A percentile compares a stretch with the other conserved stretches of the same genome.
phyloP scores from a whole-genome alignment of 2,888 invertebrate species.

The Carterocephalus palaemon region DNA sequence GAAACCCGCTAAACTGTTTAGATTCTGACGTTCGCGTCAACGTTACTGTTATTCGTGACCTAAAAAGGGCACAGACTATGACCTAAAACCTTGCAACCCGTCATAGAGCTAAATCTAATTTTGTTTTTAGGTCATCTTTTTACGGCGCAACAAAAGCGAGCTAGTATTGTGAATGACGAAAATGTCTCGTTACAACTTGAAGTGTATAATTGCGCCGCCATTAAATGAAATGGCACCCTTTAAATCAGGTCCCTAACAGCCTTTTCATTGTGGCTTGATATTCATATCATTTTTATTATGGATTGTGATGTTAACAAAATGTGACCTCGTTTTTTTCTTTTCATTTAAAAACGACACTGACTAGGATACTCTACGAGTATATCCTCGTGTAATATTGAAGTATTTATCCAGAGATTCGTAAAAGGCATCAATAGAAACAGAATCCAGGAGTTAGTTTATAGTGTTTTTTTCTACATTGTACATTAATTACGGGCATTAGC shows the following conservation, averaged over 20 bases:
- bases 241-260: constrained; percentile 19
- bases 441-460: too few species aligned
- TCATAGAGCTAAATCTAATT: constrained; percentile 19
- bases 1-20: too few species aligned
- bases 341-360: too few species aligned
- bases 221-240: constrained; percentile 23
- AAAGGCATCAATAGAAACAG: too few species aligned
- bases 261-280: constrained; percentile 18
- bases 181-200: constrained; percentile 19
- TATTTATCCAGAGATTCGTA: too few species aligned
- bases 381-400: too few species aligned
- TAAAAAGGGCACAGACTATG: constrained; percentile 16
- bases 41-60: constrained; percentile 13
- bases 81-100: constrained; percentile 20
- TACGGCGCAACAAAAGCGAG: constrained; percentile 19
- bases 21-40: too few species aligned
- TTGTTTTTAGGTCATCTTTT: constrained; percentile 23
- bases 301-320: constrained; percentile 7
- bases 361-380: too few species aligned
- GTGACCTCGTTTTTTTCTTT: constrained; percentile 8
- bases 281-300: constrained; percentile 23
- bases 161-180: constrained; percentile 21
- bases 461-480: too few species aligned
- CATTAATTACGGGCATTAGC: too few species aligned
- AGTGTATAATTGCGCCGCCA: constrained; percentile 22